Evolutionary conservation across 2,888 invertebrate genomes (phyloP).

Genomic region (Halictus ligatus): DNA sequence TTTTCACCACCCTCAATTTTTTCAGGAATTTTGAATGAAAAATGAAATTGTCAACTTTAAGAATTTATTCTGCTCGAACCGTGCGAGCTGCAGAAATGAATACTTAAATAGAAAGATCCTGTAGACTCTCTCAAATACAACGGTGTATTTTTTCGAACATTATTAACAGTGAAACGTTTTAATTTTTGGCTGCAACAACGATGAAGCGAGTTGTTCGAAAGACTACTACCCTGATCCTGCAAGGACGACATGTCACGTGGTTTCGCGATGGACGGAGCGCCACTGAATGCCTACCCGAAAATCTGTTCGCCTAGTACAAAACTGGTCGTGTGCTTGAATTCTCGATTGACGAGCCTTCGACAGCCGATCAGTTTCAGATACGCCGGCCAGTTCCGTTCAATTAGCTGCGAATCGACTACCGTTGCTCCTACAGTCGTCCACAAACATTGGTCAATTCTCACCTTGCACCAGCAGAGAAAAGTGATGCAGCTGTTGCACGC

Average conservation of each 20-base stretch:
- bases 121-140: not conserved
- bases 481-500: not conserved
- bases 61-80: not conserved
- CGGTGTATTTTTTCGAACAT: not conserved
- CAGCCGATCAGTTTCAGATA: constrained; percentile 75
- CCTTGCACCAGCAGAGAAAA: not conserved
- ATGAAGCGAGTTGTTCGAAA: constrained; percentile 66
- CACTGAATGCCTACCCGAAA: constrained; percentile 73
- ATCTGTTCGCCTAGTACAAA: constrained; percentile 83
- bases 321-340: constrained; percentile 83
- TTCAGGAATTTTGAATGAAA: not conserved
- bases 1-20: not conserved
- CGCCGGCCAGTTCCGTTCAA: constrained; percentile 16
- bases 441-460: not conserved
- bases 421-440: not conserved
- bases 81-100: not conserved
- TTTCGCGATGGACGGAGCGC: constrained; percentile 66
- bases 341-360: constrained; percentile 84
- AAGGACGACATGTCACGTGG: constrained; percentile 83
- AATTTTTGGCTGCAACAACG: constrained; percentile 48
- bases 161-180: not conserved
- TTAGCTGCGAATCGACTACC: not conserved
- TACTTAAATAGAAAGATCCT: not conserved
- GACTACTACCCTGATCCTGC: constrained; percentile 82
- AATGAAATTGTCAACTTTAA: not conserved